Conservation (phyloP, 2,888 invertebrate genomes). For the Diaperis boleti region DNA sequence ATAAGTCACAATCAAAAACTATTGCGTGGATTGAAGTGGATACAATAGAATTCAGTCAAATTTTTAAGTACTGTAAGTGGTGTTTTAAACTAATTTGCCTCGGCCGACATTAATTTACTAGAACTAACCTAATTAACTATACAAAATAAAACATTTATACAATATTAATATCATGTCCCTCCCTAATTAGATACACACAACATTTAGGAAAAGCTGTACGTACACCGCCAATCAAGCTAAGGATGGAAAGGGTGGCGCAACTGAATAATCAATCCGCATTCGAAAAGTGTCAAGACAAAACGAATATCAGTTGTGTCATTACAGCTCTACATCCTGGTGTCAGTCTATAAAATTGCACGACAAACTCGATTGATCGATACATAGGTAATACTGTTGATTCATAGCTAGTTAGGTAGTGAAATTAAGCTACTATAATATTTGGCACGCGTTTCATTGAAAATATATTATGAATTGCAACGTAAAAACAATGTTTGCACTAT, state of each 20-base stretch:
- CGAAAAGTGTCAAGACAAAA: too few species aligned
- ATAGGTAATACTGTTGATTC: slow-evolving; percentile 28
- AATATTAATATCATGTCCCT: slow-evolving; percentile 12
- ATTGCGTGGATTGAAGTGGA: not conserved
- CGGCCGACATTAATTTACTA: slow-evolving; percentile 2
- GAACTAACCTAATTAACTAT: slow-evolving; percentile 42
- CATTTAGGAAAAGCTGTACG: slow-evolving; percentile 48
- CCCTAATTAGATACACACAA: slow-evolving; percentile 44
- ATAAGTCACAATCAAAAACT: not conserved
- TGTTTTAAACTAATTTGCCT: slow-evolving; percentile 13
- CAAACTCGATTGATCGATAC: slow-evolving; percentile 12
- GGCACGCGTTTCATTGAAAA: slow-evolving; percentile 30
- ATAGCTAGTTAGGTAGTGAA: slow-evolving; percentile 14
- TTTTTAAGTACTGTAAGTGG: slow-evolving; percentile 7
- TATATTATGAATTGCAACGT: slow-evolving; percentile 12
- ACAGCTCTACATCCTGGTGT: not conserved
- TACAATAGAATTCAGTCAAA: slow-evolving; percentile 7
- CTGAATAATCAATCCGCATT: too few species aligned
- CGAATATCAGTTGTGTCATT: not conserved
- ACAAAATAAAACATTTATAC: slow-evolving; percentile 51
- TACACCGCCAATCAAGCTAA: slow-evolving; percentile 27
- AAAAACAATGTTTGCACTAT: not conserved
- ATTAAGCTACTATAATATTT: slow-evolving; percentile 35
- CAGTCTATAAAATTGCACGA: slow-evolving; percentile 22
- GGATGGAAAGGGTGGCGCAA: not conserved